Evolutionary conservation across 2,888 invertebrate species (phyloP), one percentile per base, ranked within the genome.

Genomic region (Euplexia lucipara): DNA sequence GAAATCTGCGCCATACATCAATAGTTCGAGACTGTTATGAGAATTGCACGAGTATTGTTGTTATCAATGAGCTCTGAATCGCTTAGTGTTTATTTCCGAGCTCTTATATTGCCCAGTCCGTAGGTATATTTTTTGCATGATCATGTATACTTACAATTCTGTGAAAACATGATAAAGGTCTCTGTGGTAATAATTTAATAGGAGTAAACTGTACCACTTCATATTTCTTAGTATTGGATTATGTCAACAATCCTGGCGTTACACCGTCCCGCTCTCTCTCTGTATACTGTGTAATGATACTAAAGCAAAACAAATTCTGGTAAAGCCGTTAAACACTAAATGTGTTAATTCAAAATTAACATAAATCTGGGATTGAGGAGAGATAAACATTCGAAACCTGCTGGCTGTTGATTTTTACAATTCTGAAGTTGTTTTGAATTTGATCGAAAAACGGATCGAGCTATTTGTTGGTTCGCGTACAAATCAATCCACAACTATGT

Each of bases 401-500:
- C 42, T 22, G 32, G 16, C 9, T 56, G 35, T 56, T 73, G 42
- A 34, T 63, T 54, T 71, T 37, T 34, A 48, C 26, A 62, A 54
- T n/a, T n/a, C n/a, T n/a, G n/a, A 7, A 51, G 41, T 51, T 41
- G 35, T 58, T 73, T 47, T 45, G 51, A 35, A 42, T 51, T 16
- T 7, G 30, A 48, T 18, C 49, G 18, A 26, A 54, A 37, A 26
- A 32, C 8, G 39, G 6, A 41, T 22, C 10, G 14, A 54, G 30
- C 14, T 37, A 16, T 63, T 30, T 71, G 45, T 54, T 53, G 37
- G 35, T 56, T 20, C 12, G 4, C 32, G 16, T 41, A 61, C 41
- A 18, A 69, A 72, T 42, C 45, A 32, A 54, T 16, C 10, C 5
- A 32, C 12, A 42, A 54, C 30, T 45, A 2, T 10, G 12, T 22